Evolutionary conservation across 23 tunicate species (phyloP).

Genomic region (Ascidia mentula): DNA sequence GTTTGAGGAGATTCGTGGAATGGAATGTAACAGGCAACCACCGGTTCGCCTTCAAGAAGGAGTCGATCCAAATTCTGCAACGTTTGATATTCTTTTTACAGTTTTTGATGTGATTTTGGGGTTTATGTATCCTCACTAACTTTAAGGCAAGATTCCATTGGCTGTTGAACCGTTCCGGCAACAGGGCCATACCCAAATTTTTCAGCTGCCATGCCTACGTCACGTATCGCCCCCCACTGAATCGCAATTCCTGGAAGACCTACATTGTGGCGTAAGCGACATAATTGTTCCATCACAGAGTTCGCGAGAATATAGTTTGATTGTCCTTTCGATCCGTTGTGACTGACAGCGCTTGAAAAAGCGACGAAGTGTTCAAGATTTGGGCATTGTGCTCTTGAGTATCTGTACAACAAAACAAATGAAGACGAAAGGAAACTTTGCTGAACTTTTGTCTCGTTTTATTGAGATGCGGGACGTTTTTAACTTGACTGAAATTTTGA

Average conservation of each 20-base stretch:
- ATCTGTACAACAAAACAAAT: slow-evolving; percentile 6
- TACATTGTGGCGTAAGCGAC: not conserved
- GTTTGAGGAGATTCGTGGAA: not conserved
- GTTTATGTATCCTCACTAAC: not conserved
- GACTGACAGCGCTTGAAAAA: slow-evolving; percentile 14
- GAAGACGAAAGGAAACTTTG: no score
- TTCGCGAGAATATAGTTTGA: slow-evolving; percentile 26
- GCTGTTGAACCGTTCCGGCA: slow-evolving; percentile 22
- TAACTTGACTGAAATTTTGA: no score
- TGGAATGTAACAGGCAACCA: not conserved
- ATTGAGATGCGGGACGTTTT: no score
- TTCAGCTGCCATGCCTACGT: slow-evolving; percentile 28
- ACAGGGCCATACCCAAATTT: slow-evolving; percentile 5
- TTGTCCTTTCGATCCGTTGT: slow-evolving; percentile 14
- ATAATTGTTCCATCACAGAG: slow-evolving; percentile 24
- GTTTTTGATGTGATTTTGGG: not conserved
- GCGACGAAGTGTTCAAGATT: slow-evolving; percentile 18
- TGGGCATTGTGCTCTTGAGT: slow-evolving; percentile 21
- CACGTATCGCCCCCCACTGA: slow-evolving; percentile 41
- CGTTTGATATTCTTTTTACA: not conserved
- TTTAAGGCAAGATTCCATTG: slow-evolving; percentile 3
- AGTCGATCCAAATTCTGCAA: not conserved
- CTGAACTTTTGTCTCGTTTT: no score
- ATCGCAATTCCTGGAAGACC: slow-evolving; percentile 27
- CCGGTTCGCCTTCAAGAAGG: not conserved